Evolutionary conservation across 2,888 invertebrate genomes (phyloP).

Genomic region (Emmelina monodactyla): DNA sequence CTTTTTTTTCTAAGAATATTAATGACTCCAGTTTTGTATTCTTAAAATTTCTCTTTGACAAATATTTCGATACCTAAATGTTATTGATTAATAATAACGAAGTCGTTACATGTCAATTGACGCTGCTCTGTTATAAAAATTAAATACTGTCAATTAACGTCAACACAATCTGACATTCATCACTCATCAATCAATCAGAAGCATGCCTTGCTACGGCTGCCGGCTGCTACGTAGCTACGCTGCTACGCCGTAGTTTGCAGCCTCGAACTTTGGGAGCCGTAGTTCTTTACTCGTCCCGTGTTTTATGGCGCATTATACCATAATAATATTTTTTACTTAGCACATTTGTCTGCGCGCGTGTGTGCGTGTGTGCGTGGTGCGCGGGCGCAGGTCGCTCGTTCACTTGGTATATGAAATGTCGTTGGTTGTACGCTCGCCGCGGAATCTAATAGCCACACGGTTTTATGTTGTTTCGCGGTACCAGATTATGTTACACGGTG

Average conservation of each 20-base stretch:
- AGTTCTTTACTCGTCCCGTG: conserved; percentile 28
- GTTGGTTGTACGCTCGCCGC: conserved; percentile 31
- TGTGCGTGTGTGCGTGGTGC: conserved; percentile 22
- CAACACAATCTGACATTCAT: too few species aligned
- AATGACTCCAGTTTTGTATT: too few species aligned
- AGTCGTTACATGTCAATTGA: too few species aligned
- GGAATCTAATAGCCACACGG: conserved; percentile 41
- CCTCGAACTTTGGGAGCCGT: conserved; percentile 38
- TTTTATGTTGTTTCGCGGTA: conserved; percentile 59
- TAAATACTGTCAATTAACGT: too few species aligned
- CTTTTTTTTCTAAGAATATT: too few species aligned
- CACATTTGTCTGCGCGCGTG: conserved; percentile 37
- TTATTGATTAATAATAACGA: too few species aligned
- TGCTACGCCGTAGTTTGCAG: conserved; percentile 15
- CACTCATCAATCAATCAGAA: too few species aligned
- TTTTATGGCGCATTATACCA: conserved; percentile 61
- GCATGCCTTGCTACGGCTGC: conserved; percentile 24
- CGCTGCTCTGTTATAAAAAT: too few species aligned
- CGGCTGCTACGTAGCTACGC: conserved; percentile 12
- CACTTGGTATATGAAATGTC: conserved; percentile 27
- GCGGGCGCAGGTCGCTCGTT: conserved; percentile 25
- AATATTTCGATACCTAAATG: too few species aligned
- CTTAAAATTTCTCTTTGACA: too few species aligned
- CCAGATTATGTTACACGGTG: conserved; percentile 41
- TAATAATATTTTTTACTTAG: conserved; percentile 66